Conservation (phyloP, 2,113 vertebrate species). For the Pantherophis guttatus region DNA sequence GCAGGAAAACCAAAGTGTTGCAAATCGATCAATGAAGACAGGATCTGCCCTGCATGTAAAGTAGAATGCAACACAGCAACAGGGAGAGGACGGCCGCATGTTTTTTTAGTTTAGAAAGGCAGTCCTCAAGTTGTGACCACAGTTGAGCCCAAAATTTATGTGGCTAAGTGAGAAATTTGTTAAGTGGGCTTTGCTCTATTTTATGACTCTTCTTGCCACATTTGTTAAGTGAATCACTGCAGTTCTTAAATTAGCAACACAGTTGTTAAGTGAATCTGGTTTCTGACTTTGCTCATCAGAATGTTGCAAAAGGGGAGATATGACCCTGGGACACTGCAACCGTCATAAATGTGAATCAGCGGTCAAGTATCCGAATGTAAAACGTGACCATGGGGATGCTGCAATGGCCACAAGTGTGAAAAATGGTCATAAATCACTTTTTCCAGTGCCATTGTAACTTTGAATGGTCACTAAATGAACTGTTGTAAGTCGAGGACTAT, state of each 20-base stretch:
- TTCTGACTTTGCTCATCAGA: no score
- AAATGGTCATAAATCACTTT: not conserved
- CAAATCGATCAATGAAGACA: not conserved
- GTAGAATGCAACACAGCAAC: not conserved
- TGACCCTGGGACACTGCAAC: not conserved
- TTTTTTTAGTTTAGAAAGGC: no score
- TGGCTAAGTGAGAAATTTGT: not conserved
- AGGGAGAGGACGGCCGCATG: not conserved
- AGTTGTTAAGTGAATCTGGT: no score
- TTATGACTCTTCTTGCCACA: not conserved
- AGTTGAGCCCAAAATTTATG: not conserved
- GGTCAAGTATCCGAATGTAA: not conserved
- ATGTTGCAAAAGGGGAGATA: not conserved
- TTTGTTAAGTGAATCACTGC: not conserved
- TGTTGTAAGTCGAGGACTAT: not conserved
- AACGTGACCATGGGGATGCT: not conserved
- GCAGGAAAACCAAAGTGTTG: not conserved
- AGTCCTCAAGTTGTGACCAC: no score
- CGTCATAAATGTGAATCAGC: not conserved
- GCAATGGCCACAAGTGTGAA: not conserved
- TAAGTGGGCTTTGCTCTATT: not conserved
- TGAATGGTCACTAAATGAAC: not conserved
- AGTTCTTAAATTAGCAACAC: not conserved
- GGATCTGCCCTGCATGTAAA: not conserved
- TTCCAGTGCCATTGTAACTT: not conserved